Evolutionary conservation across 2,797 vertebrate species (phyloP).

Genomic region (Sebastes melanostomus): DNA sequence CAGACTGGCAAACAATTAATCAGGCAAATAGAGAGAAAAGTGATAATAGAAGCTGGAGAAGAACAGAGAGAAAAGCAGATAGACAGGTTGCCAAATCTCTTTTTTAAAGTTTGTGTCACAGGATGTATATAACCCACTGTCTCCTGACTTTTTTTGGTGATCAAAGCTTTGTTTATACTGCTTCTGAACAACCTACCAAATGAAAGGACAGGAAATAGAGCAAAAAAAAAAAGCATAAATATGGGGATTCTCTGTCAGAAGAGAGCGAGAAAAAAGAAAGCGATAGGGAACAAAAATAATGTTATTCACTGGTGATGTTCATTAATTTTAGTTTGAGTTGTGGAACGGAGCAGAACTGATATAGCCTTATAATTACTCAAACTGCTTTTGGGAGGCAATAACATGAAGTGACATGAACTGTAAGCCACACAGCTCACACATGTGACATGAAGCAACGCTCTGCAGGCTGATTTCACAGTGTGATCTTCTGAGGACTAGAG

Average conservation of each 20-base stretch:
- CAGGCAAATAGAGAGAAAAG: constrained; percentile 5
- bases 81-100: background rate
- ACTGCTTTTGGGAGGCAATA: constrained; percentile 36
- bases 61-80: background rate
- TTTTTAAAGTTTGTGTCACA: constrained; percentile 1
- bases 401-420: constrained; percentile 38
- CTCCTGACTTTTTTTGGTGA: constrained; percentile 22
- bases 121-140: background rate
- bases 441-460: constrained; percentile 3
- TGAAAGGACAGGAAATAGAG: constrained; percentile 26
- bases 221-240: background rate
- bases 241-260: constrained; percentile 7
- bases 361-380: constrained; percentile 41
- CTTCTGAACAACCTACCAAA: constrained; percentile 16
- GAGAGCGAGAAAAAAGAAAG: background rate
- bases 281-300: constrained; percentile 12
- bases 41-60: background rate
- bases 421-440: constrained; percentile 19
- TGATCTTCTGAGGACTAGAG: background rate
- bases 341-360: constrained; percentile 22
- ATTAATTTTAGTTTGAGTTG: constrained; percentile 38
- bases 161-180: constrained; percentile 31
- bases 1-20: constrained; percentile 14
- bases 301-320: constrained; percentile 39
- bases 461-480: constrained; percentile 30